Base-by-base conservation (phyloP, 2,113 vertebrate genomes). In the Sylvietta virens region DNA sequence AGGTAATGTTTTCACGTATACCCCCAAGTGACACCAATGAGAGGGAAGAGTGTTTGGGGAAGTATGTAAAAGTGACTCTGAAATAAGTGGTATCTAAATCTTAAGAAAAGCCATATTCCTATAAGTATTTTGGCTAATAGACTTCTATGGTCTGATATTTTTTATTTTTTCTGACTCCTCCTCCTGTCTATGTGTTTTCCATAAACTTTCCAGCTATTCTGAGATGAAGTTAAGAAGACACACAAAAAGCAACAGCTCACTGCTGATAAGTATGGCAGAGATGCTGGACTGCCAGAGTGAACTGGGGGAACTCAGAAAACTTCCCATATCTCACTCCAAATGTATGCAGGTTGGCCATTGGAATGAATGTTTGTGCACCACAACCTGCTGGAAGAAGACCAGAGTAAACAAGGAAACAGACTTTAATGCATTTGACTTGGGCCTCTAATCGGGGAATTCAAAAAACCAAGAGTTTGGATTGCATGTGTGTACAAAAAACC, bases 291-390 rank as follows among this genome's bases (percentile, higher is more conserved):
- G 16, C 13, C 10, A 28, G 30, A 35, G 13, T 16, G 21, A 65
- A 35, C 19, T 17, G 26, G 3, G 3, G 26, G 9, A 71, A 42
- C 13, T 11, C 15, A 66, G 18, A 53, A 81, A 56, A 19, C 3
- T 60, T 69, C 9, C 21, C 12, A 4, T 77, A 26, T 51, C 50
- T 78, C 27, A 31, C 9, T 31, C 6, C 18, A 48, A 13, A 40
- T 16, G 0, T 44, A 4, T 27, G 5, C 7, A 15, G 4, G 7
- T 4, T 67, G 11, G 19, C 7, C 13, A 37, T 18, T 72, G 47
- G 28, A 76, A 50, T 39, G 13, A 44, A 27, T 51, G 21, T 51
- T 6, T 42, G 15, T 64, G 53, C 22, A 56, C 14, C 4, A 44
- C 30, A 58, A 7, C 5, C 3, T 74, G 13, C 35, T 50, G 30